Evolutionary conservation across 2,797 vertebrate genomes (phyloP).

Genomic region (Propithecus perrieri): DNA sequence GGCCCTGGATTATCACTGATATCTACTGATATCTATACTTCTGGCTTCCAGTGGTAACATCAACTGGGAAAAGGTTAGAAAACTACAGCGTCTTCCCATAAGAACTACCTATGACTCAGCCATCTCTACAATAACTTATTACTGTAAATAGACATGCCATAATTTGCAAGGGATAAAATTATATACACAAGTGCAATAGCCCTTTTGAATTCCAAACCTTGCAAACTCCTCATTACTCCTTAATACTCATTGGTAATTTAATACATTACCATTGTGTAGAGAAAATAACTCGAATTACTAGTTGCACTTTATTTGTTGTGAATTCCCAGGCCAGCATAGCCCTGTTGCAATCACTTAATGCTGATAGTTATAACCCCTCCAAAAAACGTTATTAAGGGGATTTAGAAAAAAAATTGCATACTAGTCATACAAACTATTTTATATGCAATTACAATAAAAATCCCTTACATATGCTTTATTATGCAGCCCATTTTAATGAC

Average conservation of each 20-base stretch:
- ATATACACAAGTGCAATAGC: background rate
- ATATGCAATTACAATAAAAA: background rate
- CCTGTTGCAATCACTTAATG: background rate
- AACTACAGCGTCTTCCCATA: background rate
- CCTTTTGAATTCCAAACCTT: background rate
- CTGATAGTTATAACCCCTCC: background rate
- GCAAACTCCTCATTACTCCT: background rate
- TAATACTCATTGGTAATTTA: background rate
- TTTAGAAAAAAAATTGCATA: background rate
- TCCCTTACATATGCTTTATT: background rate
- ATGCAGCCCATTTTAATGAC: background rate
- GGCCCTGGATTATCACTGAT: background rate
- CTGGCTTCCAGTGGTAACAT: background rate
- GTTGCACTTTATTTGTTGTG: background rate
- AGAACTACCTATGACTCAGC: slow-evolving; percentile 18
- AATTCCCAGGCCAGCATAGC: background rate
- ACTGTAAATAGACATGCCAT: background rate
- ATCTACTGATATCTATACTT: background rate
- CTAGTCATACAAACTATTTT: background rate
- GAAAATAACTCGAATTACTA: slow-evolving; percentile 19
- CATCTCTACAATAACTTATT: background rate
- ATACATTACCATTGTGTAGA: background rate
- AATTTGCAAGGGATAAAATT: background rate
- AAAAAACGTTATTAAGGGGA: background rate
- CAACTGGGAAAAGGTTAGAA: background rate